Conservation (phyloP, 2,888 invertebrate species). For the Cremastinae sp. region DNA sequence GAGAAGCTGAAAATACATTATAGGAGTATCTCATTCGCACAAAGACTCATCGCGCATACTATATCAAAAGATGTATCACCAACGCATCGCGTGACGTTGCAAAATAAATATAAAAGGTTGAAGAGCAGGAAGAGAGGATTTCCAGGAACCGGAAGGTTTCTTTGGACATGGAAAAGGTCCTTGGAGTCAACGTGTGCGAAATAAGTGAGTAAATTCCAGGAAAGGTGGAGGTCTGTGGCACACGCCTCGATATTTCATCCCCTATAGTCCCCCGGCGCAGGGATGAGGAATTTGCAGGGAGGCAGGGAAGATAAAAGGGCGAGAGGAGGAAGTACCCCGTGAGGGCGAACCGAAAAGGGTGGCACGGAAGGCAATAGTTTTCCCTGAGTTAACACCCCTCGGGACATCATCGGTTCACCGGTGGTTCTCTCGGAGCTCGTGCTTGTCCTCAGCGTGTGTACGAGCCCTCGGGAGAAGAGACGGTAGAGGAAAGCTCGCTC, state of each 20-base stretch:
- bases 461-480: slow-evolving; percentile 39
- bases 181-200: not conserved
- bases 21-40: too few species aligned
- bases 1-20: slow-evolving; percentile 25
- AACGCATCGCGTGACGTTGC: too few species aligned
- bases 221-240: slow-evolving; percentile 25
- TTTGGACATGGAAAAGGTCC: slow-evolving; percentile 55
- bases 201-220: slow-evolving; percentile 30
- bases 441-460: slow-evolving; percentile 47
- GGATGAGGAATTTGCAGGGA: slow-evolving; percentile 15
- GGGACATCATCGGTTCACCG: slow-evolving; percentile 70
- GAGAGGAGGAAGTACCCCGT: slow-evolving; percentile 19
- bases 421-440: slow-evolving; percentile 49
- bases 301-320: slow-evolving; percentile 25
- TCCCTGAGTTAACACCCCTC: slow-evolving; percentile 71
- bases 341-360: slow-evolving; percentile 29
- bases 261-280: slow-evolving; percentile 43
- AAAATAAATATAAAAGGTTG: slow-evolving; percentile 1
- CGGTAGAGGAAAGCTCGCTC: slow-evolving; percentile 11
- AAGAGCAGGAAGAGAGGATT: slow-evolving; percentile 32
- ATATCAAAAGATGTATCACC: too few species aligned
- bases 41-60: too few species aligned
- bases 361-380: slow-evolving; percentile 70
- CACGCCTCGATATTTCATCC: slow-evolving; percentile 55
- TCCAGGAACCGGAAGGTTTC: slow-evolving; percentile 59